Base-by-base conservation (phyloP, 2,113 vertebrate genomes). In the Toxotes jaculatrix region DNA sequence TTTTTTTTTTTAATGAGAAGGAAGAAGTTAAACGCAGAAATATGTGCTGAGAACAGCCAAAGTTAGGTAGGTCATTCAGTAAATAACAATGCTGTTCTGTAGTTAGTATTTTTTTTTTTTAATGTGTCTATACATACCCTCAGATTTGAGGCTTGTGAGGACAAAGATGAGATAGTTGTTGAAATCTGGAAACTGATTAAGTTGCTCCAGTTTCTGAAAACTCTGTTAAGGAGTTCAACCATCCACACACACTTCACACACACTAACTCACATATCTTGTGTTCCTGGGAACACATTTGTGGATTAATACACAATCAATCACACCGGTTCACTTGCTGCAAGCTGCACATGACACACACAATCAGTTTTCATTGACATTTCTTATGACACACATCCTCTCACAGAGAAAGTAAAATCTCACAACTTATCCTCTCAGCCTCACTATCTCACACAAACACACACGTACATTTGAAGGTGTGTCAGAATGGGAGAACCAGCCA, bases 131-230 rank as follows among this genome's bases (percentile, higher is more conserved):
- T 31, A 87, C 89, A 3, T 93, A 98, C 97, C 97, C 92, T 98
- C 97, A 0, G 97, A 97, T 86, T 98, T 98, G 36, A 98, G 96
- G 80, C 97, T 96, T 0, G 97, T 98, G 79, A 98, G 94, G 57
- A 98, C 97, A 21, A 98, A 98, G 84, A 98, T 98, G 82, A 98
- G 93, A 94, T 98, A 98, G 91, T 98, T 98, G 94, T 98, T 98
- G 92, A 98, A 98, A 90, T 98, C 97, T 0, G 97, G 97, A 92
- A 96, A 98, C 83, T 98, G 97, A 85, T 98, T 98, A 43, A 98
- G 95, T 82, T 98, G 97, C 90, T 98, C 97, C 91, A 98, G 94
- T 96, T 98, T 98, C 97, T 98, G 89, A 2, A 59, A 74, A 5
- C 3, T 83, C 36, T 4, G 93, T 95, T 94, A 95, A 97, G 95